Base-by-base conservation (phyloP, 2,888 invertebrate species). In the Molanna angustata region DNA sequence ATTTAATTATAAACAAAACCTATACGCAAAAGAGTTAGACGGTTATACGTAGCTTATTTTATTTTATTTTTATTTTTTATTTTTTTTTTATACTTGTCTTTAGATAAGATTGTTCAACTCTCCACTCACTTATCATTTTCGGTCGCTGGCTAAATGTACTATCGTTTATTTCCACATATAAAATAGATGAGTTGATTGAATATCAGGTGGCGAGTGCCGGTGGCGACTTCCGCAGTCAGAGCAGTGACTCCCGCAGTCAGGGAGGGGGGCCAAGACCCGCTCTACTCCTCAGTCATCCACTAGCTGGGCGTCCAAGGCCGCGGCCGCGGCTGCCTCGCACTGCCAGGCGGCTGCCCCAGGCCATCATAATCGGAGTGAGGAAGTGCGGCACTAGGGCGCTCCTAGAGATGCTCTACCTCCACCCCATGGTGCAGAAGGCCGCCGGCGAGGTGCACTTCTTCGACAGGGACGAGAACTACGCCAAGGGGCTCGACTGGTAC, bases 361-460 rank as follows among this genome's bases (percentile, higher is more conserved):
- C 91, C 32, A 83, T 96, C 62, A 95, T 97, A 66, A 88, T 97
- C 62, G 97, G 97, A 44, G 96, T 94, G 20, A 82, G 96, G 63
- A 98, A 98, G 76, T 95, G 95, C 66, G 98, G 98, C 16, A 98
- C 98, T 0, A 78, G 97, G 50, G 98, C 98, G 0, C 81, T 98
- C 4, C 81, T 98, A 48, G 97, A 98, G 74, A 97, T 97, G 88
- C 78, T 98, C 46, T 92, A 94, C 69, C 82, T 97, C 44, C 97
- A 98, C 75, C 91, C 91, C 11, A 85, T 87, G 76, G 88, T 95
- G 52, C 92, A 92, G 69, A 93, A 92, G 66, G 94, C 95, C 1
- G 89, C 91, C 13, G 90, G 93, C 17, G 97, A 98, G 74, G 90
- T 95, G 27, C 97, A 98, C 72, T 98, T 95, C 76, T 98, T 99